Conservation (phyloP, 2,888 invertebrate species). For the Clunio marinus region DNA sequence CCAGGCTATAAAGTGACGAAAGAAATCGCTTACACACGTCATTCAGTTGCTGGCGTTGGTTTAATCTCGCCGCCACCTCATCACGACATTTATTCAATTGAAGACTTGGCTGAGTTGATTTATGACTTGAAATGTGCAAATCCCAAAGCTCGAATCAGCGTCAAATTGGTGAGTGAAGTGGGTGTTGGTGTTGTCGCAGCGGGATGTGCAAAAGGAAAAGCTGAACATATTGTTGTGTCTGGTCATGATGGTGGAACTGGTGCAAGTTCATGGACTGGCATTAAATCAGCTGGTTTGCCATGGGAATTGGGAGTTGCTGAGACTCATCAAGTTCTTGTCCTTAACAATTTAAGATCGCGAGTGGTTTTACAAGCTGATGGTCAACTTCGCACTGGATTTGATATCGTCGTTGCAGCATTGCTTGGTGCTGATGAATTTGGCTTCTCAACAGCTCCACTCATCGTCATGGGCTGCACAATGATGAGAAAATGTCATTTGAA, state of each 20-base stretch:
- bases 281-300: conserved; percentile 94
- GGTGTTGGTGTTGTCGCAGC: conserved; percentile 99
- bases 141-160: conserved; percentile 90
- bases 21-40: conserved; percentile 91
- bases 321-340: conserved; percentile 93
- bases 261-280: conserved; percentile 98
- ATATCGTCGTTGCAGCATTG: conserved; percentile 91
- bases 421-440: conserved; percentile 98
- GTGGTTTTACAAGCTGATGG: conserved; percentile 96
- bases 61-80: conserved; percentile 98
- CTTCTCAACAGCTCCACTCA: conserved; percentile 96
- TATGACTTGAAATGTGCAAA: conserved; percentile 98
- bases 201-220: conserved; percentile 98
- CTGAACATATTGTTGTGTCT: conserved; percentile 96
- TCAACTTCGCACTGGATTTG: conserved; percentile 91
- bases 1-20: conserved; percentile 89
- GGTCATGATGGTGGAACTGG: conserved; percentile 99
- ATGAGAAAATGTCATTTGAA: conserved; percentile 99
- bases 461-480: conserved; percentile 98
- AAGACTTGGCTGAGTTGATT: conserved; percentile 95
- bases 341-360: conserved; percentile 87
- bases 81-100: conserved; percentile 99
- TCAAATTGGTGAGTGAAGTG: conserved; percentile 96
- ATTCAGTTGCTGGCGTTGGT: conserved; percentile 95
- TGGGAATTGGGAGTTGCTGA: conserved; percentile 99